A percentile compares a stretch with the other conserved stretches of the same genome.
Conservation (phyloP, 1,140 invertebrate genomes). For the Vanessa atalanta region DNA sequence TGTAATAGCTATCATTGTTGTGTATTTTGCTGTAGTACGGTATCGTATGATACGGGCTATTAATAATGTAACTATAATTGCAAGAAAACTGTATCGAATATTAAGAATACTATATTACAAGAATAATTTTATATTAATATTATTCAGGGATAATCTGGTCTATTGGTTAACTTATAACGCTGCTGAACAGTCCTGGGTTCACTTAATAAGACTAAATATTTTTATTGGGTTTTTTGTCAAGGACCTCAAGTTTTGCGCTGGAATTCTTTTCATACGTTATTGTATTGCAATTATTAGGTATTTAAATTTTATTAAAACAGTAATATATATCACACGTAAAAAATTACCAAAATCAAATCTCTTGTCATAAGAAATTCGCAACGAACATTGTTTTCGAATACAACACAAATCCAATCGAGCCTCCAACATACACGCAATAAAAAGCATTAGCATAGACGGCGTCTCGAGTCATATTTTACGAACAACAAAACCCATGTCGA, state of each 20-base stretch:
- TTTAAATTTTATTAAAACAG: too few species aligned
- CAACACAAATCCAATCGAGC: constrained; percentile 20
- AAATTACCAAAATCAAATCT: not conserved
- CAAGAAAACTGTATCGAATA: not conserved
- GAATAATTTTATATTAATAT: too few species aligned
- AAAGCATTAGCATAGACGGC: constrained; percentile 26
- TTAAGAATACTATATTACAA: too few species aligned
- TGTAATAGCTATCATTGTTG: constrained; percentile 29
- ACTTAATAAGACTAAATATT: too few species aligned
- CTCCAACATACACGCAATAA: constrained; percentile 24
- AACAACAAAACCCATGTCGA: constrained; percentile 17
- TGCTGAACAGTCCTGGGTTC: too few species aligned
- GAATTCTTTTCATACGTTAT: too few species aligned
- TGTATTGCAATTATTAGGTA: too few species aligned
- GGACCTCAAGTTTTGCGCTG: too few species aligned
- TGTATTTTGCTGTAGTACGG: constrained; percentile 9
- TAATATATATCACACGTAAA: not conserved
- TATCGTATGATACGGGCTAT: constrained; percentile 5
- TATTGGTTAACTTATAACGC: too few species aligned
- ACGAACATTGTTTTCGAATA: constrained; percentile 22
- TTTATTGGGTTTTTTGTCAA: too few species aligned
- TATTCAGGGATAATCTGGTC: too few species aligned
- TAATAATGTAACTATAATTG: not conserved
- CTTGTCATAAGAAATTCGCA: not conserved
- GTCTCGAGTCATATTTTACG: constrained; percentile 24